These are phyloP conservation scores for Coelopa pilipes DNA, from an alignment of 2,888 invertebrate genomes.

Conservation along the genomic window DNA sequence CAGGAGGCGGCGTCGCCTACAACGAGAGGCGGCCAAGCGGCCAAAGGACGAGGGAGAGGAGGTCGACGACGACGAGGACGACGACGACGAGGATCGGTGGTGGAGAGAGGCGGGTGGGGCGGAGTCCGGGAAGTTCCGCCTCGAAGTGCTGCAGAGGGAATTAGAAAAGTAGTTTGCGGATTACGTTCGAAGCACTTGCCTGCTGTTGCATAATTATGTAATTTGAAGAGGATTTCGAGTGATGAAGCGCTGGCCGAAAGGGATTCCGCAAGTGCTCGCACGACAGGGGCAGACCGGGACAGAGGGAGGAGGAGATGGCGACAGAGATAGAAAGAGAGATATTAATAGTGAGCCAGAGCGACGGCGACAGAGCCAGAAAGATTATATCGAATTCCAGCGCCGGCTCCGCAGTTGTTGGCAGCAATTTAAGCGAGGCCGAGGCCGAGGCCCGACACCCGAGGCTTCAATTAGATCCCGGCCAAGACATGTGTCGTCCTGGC, in stretches of 20 bases:
- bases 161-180: conserved; percentile 14
- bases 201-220: conserved; percentile 15
- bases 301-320: background rate
- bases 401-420: no score
- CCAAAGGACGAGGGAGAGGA: no score
- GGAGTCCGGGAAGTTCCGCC: background rate
- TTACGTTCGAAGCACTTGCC: conserved; percentile 6
- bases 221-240: conserved; percentile 9
- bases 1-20: no score
- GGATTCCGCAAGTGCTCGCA: no score
- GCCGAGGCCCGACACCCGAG: no score
- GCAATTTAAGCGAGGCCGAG: no score
- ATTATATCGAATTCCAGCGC: background rate
- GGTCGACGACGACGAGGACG: background rate
- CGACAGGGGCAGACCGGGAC: background rate
- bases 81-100: no score
- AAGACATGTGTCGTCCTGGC: no score
- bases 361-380: background rate
- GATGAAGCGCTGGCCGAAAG: conserved; percentile 5
- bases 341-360: background rate
- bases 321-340: background rate
- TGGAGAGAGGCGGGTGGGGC: no score
- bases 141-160: background rate
- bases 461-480: no score
- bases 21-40: no score